Conservation (phyloP, 1,140 invertebrate species). For the Drosophila truncata region DNA sequence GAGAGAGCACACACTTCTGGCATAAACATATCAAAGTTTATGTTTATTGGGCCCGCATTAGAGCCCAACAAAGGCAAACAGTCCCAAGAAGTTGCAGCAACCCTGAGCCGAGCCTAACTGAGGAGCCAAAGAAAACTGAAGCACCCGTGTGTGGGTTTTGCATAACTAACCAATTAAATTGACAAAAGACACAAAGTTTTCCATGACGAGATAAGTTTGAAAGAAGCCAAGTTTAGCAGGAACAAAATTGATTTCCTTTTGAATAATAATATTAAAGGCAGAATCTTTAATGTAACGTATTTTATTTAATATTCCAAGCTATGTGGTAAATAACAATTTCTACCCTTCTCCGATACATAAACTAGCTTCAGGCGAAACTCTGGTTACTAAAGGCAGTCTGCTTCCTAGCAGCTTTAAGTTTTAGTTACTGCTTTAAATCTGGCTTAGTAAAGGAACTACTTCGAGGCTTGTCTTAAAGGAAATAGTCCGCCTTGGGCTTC, state of each 20-base stretch:
- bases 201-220: background rate
- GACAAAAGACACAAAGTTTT: conserved; percentile 10
- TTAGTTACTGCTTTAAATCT: background rate
- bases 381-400: too few relatives aligned
- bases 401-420: too few relatives aligned
- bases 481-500: conserved; percentile 99
- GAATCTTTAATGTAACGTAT: background rate
- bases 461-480: conserved; percentile 93
- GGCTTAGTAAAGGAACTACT: too few relatives aligned
- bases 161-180: conserved; percentile 22
- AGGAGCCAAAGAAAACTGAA: conserved; percentile 8
- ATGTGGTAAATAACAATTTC: conserved; percentile 1
- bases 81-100: conserved; percentile 34
- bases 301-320: background rate
- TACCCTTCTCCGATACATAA: too few relatives aligned
- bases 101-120: background rate
- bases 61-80: conserved; percentile 24
- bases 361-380: too few relatives aligned
- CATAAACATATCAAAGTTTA: conserved; percentile 81
- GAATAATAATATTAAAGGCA: background rate
- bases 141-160: conserved; percentile 12
- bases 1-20: conserved; percentile 54
- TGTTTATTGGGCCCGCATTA: conserved; percentile 71
- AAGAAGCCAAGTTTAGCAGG: background rate
- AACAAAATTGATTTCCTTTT: background rate